Evolutionary conservation across 2,113 vertebrate species (phyloP).

Genomic region (Porphyrio hochstetteri): DNA sequence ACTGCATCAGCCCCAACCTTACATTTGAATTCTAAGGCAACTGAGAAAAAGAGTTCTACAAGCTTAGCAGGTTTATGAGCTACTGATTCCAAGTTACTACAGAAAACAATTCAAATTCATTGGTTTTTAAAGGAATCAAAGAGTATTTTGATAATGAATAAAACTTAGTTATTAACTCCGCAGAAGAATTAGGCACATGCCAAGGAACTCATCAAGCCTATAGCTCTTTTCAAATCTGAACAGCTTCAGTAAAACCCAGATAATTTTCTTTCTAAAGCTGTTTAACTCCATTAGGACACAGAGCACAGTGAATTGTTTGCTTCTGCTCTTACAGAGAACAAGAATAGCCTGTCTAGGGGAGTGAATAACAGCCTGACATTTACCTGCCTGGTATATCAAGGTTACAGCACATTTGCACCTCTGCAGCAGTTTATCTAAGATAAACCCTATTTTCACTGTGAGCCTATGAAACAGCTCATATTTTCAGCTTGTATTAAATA

Average conservation of each 20-base stretch:
- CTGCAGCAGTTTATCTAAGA: background rate
- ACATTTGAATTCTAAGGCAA: background rate
- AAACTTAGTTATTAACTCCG: background rate
- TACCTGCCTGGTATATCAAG: background rate
- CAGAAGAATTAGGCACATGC: background rate
- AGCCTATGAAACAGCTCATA: background rate
- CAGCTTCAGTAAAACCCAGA: background rate
- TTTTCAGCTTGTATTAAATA: background rate
- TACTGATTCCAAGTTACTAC: background rate
- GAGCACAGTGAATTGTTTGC: background rate
- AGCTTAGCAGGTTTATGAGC: background rate
- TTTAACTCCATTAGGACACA: background rate
- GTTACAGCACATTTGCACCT: background rate
- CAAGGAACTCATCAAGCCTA: background rate
- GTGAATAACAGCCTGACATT: background rate
- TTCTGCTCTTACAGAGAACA: background rate
- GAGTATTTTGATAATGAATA: background rate
- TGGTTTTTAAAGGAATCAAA: background rate
- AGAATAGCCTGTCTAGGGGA: background rate
- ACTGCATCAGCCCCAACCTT: background rate
- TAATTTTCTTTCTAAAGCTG: background rate
- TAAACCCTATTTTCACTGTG: background rate
- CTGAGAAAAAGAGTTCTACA: background rate
- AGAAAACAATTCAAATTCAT: background rate
- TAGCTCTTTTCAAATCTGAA: background rate